These are phyloP conservation scores for Metallyticus violacea DNA, from an alignment of 2,888 invertebrate species.

Conservation along the genomic window DNA sequence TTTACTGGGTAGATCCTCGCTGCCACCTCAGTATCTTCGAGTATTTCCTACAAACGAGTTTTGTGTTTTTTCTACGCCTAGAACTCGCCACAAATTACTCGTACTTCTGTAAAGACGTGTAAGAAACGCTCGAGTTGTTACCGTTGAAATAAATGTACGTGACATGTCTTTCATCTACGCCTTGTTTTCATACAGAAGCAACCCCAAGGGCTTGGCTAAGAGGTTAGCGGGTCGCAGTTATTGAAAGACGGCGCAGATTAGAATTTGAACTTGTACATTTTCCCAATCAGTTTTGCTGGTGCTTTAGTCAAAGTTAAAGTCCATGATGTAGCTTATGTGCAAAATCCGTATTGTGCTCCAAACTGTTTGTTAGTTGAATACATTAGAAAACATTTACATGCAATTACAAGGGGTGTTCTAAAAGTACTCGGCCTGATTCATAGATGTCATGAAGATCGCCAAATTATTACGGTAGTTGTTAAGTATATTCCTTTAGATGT, in stretches of 20 bases:
- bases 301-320: too few relatives aligned
- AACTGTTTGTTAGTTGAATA: too few relatives aligned
- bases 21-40: background rate
- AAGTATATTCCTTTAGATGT: too few relatives aligned
- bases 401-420: too few relatives aligned
- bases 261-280: background rate
- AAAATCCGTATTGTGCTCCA: too few relatives aligned
- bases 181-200: background rate
- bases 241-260: background rate
- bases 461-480: too few relatives aligned
- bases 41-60: background rate
- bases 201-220: background rate
- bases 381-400: too few relatives aligned
- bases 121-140: background rate
- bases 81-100: background rate
- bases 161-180: background rate
- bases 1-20: background rate
- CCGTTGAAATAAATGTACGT: background rate
- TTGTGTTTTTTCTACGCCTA: background rate
- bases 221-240: background rate
- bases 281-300: background rate
- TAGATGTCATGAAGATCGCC: too few relatives aligned
- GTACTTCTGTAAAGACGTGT: background rate
- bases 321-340: too few relatives aligned
- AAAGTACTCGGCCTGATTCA: too few relatives aligned